Percentiles rank a stretch among this genome's conserved stretches.
phyloP scores from a whole-genome alignment of 2,113 vertebrate genomes.

The Leptosomus discolor region DNA sequence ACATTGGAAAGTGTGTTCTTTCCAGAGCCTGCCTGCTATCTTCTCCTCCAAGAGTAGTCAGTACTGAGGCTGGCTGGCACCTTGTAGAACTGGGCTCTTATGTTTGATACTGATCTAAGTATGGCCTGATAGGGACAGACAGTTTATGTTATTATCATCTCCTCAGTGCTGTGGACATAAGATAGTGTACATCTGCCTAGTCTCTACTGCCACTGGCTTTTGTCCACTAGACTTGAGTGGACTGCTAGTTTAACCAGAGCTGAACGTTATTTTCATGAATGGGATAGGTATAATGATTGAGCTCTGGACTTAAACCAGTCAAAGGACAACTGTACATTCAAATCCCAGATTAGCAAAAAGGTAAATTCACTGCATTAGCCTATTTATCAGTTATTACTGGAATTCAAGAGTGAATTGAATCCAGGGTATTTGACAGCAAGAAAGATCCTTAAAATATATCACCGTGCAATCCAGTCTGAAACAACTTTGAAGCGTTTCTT shows the following conservation, averaged over 20 bases:
- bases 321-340: background rate
- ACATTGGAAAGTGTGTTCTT: background rate
- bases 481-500: too few relatives aligned
- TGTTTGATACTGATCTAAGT: background rate
- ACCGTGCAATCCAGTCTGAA: background rate
- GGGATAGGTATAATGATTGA: background rate
- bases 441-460: background rate
- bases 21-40: background rate
- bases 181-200: background rate
- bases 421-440: background rate
- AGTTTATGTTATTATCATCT: background rate
- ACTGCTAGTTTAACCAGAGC: background rate
- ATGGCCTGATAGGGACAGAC: rapidly evolving
- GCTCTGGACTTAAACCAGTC: background rate
- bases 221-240: background rate
- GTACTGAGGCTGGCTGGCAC: background rate
- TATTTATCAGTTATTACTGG: background rate
- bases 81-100: background rate
- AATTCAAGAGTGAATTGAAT: background rate
- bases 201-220: background rate
- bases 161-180: background rate
- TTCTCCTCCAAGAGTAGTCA: rapidly evolving
- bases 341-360: background rate
- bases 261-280: background rate
- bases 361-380: background rate